phyloP scores from a whole-genome alignment of 2,888 invertebrate species.

The Thyatira batis region DNA sequence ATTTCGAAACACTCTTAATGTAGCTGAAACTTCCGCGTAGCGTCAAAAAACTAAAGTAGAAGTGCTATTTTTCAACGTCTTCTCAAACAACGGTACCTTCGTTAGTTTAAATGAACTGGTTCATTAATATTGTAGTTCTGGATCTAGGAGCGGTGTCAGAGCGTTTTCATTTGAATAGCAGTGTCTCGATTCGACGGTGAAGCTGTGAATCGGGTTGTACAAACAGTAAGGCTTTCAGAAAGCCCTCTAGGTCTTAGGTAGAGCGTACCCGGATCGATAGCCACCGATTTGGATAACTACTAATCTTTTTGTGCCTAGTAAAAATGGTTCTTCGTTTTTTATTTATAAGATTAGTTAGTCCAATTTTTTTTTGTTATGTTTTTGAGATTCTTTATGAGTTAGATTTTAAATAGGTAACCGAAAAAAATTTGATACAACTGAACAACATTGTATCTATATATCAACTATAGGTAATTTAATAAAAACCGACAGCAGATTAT shows the following conservation, averaged over 20 bases:
- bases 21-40: conserved; percentile 36
- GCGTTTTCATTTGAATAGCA: conserved; percentile 45
- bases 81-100: conserved; percentile 24
- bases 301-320: neutral
- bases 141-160: conserved; percentile 42
- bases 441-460: no score
- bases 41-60: conserved; percentile 50
- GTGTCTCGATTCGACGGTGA: conserved; percentile 42
- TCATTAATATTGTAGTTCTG: conserved; percentile 44
- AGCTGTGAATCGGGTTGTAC: conserved; percentile 46
- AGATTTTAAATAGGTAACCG: no score
- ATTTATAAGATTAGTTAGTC: no score
- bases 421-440: conserved; percentile 6
- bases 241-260: conserved; percentile 32
- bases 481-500: neutral
- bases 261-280: conserved; percentile 31
- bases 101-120: conserved; percentile 35
- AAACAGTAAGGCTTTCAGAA: conserved; percentile 56
- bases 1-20: conserved; percentile 32
- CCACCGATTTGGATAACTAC: conserved; percentile 23
- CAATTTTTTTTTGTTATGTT: no score
- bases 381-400: no score
- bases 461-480: no score
- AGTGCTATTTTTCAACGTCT: conserved; percentile 32
- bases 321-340: no score